Evolutionary conservation across 2,888 invertebrate genomes (phyloP).

Genomic region (Acrobasis consociella): DNA sequence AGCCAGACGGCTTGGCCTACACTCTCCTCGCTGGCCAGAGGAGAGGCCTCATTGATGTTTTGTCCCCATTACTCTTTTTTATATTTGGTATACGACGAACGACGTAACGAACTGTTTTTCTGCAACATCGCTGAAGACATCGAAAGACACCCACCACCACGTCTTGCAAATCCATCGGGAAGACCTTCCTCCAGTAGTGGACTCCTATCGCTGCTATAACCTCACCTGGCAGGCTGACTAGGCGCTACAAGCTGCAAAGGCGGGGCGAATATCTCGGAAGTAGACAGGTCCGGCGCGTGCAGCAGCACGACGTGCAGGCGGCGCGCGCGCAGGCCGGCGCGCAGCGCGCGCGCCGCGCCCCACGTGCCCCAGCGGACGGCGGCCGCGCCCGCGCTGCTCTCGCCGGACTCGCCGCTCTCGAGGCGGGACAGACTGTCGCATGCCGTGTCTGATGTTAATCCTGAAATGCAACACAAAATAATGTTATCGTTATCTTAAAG

Average conservation of each 20-base stretch:
- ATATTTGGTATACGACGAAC: too few relatives aligned
- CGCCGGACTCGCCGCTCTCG: slow-evolving; percentile 53
- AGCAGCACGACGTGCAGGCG: slow-evolving; percentile 89
- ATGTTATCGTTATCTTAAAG: too few relatives aligned
- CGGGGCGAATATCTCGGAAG: slow-evolving; percentile 85
- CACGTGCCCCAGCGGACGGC: slow-evolving; percentile 89
- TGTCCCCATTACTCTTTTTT: too few relatives aligned
- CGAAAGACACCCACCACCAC: too few relatives aligned
- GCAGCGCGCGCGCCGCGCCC: slow-evolving; percentile 89
- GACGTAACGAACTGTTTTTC: too few relatives aligned
- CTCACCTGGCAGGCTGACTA: slow-evolving; percentile 71
- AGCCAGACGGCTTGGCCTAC: too few relatives aligned
- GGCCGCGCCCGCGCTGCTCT: slow-evolving; percentile 68
- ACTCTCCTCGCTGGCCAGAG: too few relatives aligned
- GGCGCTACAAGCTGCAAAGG: slow-evolving; percentile 75
- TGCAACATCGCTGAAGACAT: too few relatives aligned
- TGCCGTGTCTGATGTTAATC: slow-evolving; percentile 74
- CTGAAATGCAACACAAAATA: slow-evolving; percentile 46
- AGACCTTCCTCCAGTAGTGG: too few relatives aligned
- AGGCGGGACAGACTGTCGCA: slow-evolving; percentile 64
- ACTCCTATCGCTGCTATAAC: neutral
- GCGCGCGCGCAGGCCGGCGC: slow-evolving; percentile 86
- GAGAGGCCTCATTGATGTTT: too few relatives aligned
- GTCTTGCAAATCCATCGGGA: too few relatives aligned
- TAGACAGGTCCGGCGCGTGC: slow-evolving; percentile 86